Conservation (phyloP, 2,888 invertebrate genomes). For the Liopterus haemorrhoidalis region DNA sequence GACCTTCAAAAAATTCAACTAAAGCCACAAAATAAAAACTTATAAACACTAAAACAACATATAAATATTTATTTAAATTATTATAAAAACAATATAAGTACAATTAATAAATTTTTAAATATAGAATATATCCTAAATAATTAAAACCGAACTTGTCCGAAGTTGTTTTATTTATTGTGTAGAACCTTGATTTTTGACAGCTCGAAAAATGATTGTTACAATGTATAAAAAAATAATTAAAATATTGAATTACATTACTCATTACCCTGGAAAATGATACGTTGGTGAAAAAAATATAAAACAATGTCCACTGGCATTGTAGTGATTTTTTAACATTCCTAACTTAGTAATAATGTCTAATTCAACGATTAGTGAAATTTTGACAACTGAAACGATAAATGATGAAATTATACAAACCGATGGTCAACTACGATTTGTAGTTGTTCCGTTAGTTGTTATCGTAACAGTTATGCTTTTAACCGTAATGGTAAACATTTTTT, state of each 20-base stretch:
- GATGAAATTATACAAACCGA: constrained; percentile 4
- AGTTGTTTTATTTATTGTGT: background rate
- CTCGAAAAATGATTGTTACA: constrained; percentile 11
- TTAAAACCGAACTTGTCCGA: constrained; percentile 3
- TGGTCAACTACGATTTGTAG: constrained; percentile 37
- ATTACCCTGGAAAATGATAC: background rate
- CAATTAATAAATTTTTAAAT: no score
- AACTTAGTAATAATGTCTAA: no score
- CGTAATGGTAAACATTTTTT: constrained; percentile 38
- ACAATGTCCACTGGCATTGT: constrained; percentile 3
- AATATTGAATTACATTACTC: constrained; percentile 15
- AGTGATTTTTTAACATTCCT: no score
- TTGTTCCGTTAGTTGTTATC: constrained; percentile 43
- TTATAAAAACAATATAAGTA: no score
- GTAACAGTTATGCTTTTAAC: constrained; percentile 41
- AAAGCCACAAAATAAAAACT: no score
- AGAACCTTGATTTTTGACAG: constrained; percentile 18
- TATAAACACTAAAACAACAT: no score
- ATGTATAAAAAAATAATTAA: constrained; percentile 10
- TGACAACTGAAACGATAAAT: constrained; percentile 9
- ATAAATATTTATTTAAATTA: no score
- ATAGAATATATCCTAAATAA: no score
- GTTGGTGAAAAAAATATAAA: constrained; percentile 7
- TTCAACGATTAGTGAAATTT: constrained; percentile 12
- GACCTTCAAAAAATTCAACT: no score